phyloP scores from a whole-genome alignment of 2,113 vertebrate species.

The Rhinopithecus roxellana region DNA sequence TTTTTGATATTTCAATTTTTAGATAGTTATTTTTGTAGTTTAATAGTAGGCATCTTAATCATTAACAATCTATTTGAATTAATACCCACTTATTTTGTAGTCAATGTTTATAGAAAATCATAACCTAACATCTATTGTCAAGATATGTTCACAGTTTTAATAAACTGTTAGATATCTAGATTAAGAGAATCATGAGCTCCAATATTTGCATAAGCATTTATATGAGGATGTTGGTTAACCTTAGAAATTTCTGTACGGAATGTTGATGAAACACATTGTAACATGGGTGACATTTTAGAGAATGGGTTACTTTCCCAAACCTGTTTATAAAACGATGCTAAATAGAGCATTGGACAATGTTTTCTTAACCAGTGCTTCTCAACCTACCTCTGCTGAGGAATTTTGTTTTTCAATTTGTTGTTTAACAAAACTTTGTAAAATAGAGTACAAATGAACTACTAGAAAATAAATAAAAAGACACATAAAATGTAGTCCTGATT shows the following conservation, averaged over 20 bases:
- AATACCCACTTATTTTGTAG: not conserved
- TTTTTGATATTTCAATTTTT: not conserved
- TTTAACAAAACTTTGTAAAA: not conserved
- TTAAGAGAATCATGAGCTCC: not conserved
- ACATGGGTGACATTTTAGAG: not conserved
- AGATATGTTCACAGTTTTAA: not conserved
- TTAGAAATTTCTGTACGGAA: not conserved
- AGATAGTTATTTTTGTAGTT: not conserved
- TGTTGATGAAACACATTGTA: not conserved
- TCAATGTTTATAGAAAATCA: not conserved
- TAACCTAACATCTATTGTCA: not conserved
- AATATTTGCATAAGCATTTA: not conserved
- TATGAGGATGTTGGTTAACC: not conserved
- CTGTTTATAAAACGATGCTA: not conserved
- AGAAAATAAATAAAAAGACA: not conserved
- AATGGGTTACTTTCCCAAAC: fast-evolving
- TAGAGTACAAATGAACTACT: not conserved
- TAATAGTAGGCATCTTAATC: not conserved
- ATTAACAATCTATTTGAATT: not conserved
- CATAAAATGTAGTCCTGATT: not conserved
- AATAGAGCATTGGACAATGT: not conserved
- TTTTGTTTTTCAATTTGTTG: not conserved
- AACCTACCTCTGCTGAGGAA: not conserved
- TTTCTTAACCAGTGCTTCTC: not conserved
- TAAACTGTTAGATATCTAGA: not conserved